phyloP scores from a whole-genome alignment of 2,113 vertebrate genomes.

The Passerina amoena region DNA sequence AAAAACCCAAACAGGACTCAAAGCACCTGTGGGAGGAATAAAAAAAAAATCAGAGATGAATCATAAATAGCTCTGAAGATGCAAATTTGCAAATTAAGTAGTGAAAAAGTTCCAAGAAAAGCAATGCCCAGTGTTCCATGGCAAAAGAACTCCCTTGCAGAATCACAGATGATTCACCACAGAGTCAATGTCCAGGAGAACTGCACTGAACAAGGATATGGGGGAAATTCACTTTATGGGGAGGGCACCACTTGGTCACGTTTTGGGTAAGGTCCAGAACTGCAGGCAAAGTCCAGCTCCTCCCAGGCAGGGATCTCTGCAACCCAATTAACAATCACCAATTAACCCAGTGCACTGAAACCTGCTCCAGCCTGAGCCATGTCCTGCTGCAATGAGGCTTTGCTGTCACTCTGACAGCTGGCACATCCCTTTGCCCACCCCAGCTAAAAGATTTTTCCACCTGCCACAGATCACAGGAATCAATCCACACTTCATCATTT shows the following conservation, averaged over 20 bases:
- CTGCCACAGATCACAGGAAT: background rate
- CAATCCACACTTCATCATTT: background rate
- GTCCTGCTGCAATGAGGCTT: background rate
- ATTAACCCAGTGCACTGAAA: background rate
- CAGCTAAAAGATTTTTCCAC: background rate
- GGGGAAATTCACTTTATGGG: background rate
- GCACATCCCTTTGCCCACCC: background rate
- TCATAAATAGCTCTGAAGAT: background rate
- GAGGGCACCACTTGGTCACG: background rate
- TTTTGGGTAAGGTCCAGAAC: too few species aligned
- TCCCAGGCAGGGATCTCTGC: rapidly evolving
- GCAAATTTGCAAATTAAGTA: background rate
- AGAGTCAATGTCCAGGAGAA: background rate
- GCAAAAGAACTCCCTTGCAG: background rate
- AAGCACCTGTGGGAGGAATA: background rate
- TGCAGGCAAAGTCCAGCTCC: background rate
- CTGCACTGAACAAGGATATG: rapidly evolving
- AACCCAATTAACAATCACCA: background rate
- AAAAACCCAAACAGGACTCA: background rate
- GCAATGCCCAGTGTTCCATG: background rate
- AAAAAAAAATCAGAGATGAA: background rate
- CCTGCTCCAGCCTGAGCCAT: rapidly evolving
- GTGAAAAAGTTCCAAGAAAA: background rate
- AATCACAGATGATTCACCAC: background rate
- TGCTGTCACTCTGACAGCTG: background rate